Evolutionary conservation across 2,888 invertebrate genomes (phyloP).

Genomic region (Diadegma fenestrale): DNA sequence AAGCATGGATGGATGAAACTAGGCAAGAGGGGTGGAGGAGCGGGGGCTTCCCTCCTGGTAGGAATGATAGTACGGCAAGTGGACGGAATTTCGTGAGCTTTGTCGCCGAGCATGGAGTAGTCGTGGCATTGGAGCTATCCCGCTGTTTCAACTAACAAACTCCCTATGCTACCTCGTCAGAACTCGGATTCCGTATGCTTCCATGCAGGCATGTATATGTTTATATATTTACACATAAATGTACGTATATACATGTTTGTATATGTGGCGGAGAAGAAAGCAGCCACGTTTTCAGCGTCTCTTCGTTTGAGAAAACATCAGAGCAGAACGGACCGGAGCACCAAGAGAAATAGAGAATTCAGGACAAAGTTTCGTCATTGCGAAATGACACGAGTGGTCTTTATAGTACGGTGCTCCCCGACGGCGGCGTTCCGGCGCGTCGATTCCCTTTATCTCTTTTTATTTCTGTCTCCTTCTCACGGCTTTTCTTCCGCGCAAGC

Average conservation of each 20-base stretch:
- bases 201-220: conserved; percentile 10
- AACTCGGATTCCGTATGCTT: conserved; percentile 52
- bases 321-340: conserved; percentile 67
- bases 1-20: conserved; percentile 53
- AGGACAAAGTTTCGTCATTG: conserved; percentile 87
- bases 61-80: conserved; percentile 62
- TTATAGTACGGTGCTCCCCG: conserved; percentile 84
- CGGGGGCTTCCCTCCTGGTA: conserved; percentile 38
- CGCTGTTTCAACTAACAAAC: conserved; percentile 80
- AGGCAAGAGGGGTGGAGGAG: conserved; percentile 26
- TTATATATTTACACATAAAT: conserved; percentile 20
- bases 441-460: conserved; percentile 69
- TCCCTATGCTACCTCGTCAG: conserved; percentile 70
- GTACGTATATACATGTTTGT: conserved; percentile 19
- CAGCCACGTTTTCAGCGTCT: conserved; percentile 55
- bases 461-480: conserved; percentile 58
- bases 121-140: conserved; percentile 52
- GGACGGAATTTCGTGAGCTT: conserved; percentile 68
- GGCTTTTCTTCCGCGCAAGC: conserved; percentile 27
- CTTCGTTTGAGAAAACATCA: conserved; percentile 43
- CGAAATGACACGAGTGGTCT: conserved; percentile 87
- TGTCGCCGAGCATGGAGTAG: conserved; percentile 48
- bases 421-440: conserved; percentile 72
- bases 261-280: conserved; percentile 55
- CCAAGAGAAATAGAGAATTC: conserved; percentile 81